Base-by-base conservation (phyloP, 2,113 vertebrate genomes). In the Laticauda colubrina region DNA sequence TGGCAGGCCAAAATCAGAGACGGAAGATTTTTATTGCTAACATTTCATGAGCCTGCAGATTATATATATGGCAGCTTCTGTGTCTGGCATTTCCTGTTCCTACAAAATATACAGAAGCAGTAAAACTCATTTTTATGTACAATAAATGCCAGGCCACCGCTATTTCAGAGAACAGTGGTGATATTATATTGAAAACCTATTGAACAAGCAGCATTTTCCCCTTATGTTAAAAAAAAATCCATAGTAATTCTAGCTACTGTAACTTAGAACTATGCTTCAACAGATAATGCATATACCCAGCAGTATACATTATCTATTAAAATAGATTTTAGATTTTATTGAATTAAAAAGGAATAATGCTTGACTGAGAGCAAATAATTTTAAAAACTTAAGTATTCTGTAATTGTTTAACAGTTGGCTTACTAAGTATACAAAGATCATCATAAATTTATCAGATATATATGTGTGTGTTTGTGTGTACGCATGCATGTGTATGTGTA, bases 371-470 rank as follows among this genome's bases (percentile, higher is more conserved):
- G 53, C 9, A 87, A 5, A 7, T 4, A 94, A 85, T 91, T 96
- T 96, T 95, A 56, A 8, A 94, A 94, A 92, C 55, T 0, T 3
- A 91, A 94, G 91, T 94, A 0, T 89, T 90, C 85, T 91, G 9
- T 93, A 95, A 95, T 95, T 95, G 1, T 8, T 81, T 69, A 96
- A 95, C 20, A 90, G 14, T 87, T 93, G 88, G 64, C 92, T 90
- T 11, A 3, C 55, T 92, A 93, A 94, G 29, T 90, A n/a, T 10
- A 75, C 90, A 94, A 96, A 93, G 14, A 0, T 2, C 4, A 90
- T 54, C 1, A 90, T 15, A 54, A 93, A 89, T 53, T 92, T 95
- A 59, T 94, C 24, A 96, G 91, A 51, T 51, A 1, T 9, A 1
- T 51, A 1, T 51, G 48, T 51, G 8, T 51, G 8, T 51, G 48